These are phyloP conservation scores for Scrobipalpa atriplicella DNA, from an alignment of 2,888 invertebrate genomes.

Conservation along the genomic window DNA sequence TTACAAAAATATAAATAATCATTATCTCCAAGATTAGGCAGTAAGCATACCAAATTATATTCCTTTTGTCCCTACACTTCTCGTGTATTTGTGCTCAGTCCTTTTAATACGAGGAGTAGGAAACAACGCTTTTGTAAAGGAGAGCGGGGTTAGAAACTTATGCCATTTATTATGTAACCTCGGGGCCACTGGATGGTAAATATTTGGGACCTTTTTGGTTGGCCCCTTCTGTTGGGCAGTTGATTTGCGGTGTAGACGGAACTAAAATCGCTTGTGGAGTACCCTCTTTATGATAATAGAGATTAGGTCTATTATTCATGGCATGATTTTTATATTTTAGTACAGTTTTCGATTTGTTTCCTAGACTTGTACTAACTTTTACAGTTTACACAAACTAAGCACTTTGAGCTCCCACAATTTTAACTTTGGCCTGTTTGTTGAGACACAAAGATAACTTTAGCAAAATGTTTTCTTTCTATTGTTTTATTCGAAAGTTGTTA, in stretches of 20 bases:
- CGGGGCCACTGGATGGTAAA: constrained; percentile 54
- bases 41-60: neutral
- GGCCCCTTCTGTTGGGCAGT: neutral
- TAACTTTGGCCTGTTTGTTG: too few species aligned
- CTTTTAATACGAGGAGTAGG: constrained; percentile 36
- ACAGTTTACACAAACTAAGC: too few species aligned
- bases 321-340: neutral
- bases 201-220: constrained; percentile 38
- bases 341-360: neutral
- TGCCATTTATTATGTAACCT: constrained; percentile 61
- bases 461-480: too few species aligned
- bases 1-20: neutral
- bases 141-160: constrained; percentile 55
- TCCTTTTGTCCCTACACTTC: neutral
- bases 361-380: too few species aligned
- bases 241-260: constrained; percentile 16
- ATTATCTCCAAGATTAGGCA: neutral
- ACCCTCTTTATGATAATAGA: constrained; percentile 14
- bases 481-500: too few species aligned
- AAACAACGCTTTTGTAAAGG: constrained; percentile 52
- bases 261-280: constrained; percentile 17
- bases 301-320: neutral
- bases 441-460: too few species aligned
- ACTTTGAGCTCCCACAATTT: too few species aligned
- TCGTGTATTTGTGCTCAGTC: neutral